Percentiles rank a stretch among this genome's conserved stretches.
phyloP scores from a whole-genome alignment of 2,888 invertebrate species.

The Bombylius major region DNA sequence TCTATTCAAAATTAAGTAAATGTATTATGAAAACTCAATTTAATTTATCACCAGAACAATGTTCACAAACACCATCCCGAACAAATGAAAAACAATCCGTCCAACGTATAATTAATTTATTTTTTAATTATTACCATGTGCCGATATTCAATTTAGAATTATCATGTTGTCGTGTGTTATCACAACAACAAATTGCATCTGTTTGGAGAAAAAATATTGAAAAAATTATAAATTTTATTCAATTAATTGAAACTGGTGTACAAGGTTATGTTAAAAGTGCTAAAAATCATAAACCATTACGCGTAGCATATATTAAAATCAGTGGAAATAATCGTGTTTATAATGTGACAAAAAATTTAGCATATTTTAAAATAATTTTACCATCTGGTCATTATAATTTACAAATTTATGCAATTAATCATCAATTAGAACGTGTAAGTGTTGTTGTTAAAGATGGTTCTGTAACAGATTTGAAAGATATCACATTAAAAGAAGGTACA shows the following conservation, averaged over 20 bases:
- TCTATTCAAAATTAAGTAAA: slow-evolving; percentile 28
- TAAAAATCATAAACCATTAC: slow-evolving; percentile 49
- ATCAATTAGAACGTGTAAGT: slow-evolving; percentile 39
- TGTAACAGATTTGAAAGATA: slow-evolving; percentile 22
- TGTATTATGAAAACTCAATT: slow-evolving; percentile 28
- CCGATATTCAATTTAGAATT: slow-evolving; percentile 60
- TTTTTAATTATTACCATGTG: slow-evolving; percentile 49
- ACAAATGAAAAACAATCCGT: slow-evolving; percentile 19
- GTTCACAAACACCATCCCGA: slow-evolving; percentile 22
- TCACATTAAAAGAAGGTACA: background rate
- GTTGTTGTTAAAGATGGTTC: slow-evolving; percentile 25
- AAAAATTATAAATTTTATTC: slow-evolving; percentile 50
- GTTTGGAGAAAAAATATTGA: slow-evolving; percentile 59
- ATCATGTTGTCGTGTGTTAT: slow-evolving; percentile 74
- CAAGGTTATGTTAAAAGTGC: slow-evolving; percentile 48
- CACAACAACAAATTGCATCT: slow-evolving; percentile 47
- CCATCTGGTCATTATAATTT: slow-evolving; percentile 54
- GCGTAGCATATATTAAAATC: slow-evolving; percentile 59
- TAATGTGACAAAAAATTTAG: slow-evolving; percentile 53
- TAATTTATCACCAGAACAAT: slow-evolving; percentile 24
- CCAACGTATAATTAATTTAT: slow-evolving; percentile 43
- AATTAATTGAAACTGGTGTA: slow-evolving; percentile 53
- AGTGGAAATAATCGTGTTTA: slow-evolving; percentile 42
- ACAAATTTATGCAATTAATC: slow-evolving; percentile 40
- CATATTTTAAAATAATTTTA: slow-evolving; percentile 58